Evolutionary conservation across 2,888 invertebrate species (phyloP), one percentile per base, ranked within the genome.

Genomic region (Lapara coniferarum): DNA sequence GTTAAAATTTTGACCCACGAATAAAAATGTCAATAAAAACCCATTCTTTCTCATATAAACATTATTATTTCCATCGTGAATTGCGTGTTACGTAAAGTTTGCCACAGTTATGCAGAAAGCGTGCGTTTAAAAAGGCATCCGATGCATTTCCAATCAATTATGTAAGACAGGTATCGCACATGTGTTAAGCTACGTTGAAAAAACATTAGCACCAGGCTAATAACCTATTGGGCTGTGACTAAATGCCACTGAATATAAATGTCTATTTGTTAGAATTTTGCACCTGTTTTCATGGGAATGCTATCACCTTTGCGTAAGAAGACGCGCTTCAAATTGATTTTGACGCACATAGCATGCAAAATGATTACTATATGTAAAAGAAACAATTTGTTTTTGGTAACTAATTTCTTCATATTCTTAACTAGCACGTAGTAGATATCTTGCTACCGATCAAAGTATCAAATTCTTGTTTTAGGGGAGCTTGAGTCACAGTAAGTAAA

Each of bases 81-180:
- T 49, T 49, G 63, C 49, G 63, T 19, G 49, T 63, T 63, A 25
- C 19, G 19, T 63, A 63, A 63, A 19, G 19, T 49, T 49, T 63
- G 63, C 63, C 63, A 63, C 63, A 63, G 63, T 63, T 63, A 63
- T 49, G 63, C 63, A 63, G 63, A 63, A 63, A 63, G 63, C 63
- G 49, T 63, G 63, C 63, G 63, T 63, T 49, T 44, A 49, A 63
- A 63, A 63, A 46, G 63, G 63, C 46, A 49, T 63, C 16, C 19
- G 19, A 19, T 63, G 49, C 63, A 63, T 63, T 63, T 63, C 63
- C 63, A 63, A 63, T 63, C 63, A 49, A 63, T 63, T 63, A 63
- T 63, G 63, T 63, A 63, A 63, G 63, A 46, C 63, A 46, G 63
- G 63, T 49, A 63, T 49, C 49, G 49, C 63, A 63, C 63, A 57